Evolutionary conservation across 2,888 invertebrate species (phyloP), one percentile per base, ranked within the genome.

Genomic region (Nysson spinosus): DNA sequence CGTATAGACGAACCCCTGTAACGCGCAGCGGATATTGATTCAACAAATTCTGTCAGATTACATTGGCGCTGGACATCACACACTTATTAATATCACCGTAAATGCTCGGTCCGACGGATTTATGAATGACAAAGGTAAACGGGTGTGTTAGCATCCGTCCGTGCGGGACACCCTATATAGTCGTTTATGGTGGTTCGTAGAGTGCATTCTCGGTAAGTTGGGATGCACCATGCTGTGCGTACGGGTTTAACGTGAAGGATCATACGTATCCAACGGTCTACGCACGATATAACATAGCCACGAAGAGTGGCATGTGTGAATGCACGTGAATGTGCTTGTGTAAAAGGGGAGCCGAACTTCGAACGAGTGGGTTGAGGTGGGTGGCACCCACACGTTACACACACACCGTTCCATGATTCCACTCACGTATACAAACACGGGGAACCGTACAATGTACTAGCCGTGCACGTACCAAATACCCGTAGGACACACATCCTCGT

Each of bases 341-440:
- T 46, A 46, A 62, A 68, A 66, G 62, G 58, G 69, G 49, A 73
- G 67, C 51, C 64, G 46, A 35, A 56, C 63, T 60, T 55, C 50
- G 26, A 43, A 42, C 60, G 69, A 70, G 66, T 70, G 72, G 76
- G 58, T 60, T 61, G 64, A 66, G 60, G 69, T 77, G 69, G 74
- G 72, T 69, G 69, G 74, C 52, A 69, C 72, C 64, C 55, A 40
- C 65, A 44, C 50, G 42, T 28, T 30, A 7, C 22, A 46, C 28
- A 3, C 28, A 28, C 17, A 43, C 43, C 6, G 17, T 28, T 22
- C n/a, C 12, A 17, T n/a, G 14, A 14, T 5, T 4, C 19, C 22
- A 9, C 44, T 6, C 43, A 47, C 54, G 55, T 47, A 43, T 49
- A 22, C 40, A 20, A 42, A 26, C 32, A 61, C 43, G 51, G 14